These are phyloP conservation scores for Lasaia peninsularis DNA, from an alignment of 1,140 invertebrate species.

Conservation along the genomic window DNA sequence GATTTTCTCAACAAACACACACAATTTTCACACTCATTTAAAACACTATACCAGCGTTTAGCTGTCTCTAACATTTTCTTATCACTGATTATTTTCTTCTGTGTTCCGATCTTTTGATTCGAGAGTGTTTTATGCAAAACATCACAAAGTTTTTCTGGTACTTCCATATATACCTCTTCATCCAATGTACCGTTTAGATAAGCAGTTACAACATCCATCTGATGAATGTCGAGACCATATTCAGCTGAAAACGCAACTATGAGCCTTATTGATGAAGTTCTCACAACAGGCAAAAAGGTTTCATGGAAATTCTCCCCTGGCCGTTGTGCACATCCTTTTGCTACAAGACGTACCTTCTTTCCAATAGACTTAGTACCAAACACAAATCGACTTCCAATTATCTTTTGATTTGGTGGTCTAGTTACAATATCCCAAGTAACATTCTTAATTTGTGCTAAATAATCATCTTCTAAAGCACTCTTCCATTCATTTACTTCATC, in stretches of 20 bases:
- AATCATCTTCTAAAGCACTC: conserved; percentile 30
- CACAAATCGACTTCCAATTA: conserved; percentile 24
- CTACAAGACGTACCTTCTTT: conserved; percentile 27
- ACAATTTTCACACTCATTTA: conserved; percentile 24
- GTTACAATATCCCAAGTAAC: conserved; percentile 27
- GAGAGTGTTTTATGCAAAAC: conserved; percentile 21
- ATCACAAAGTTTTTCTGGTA: background rate
- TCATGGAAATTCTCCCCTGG: conserved; percentile 35
- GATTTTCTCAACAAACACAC: conserved; percentile 28
- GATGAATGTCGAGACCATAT: conserved; percentile 26
- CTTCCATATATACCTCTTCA: conserved; percentile 3
- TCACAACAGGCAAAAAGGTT: conserved; percentile 1
- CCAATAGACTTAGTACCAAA: conserved; percentile 19
- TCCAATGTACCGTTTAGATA: conserved; percentile 31
- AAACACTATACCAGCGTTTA: background rate
- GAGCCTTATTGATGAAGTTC: conserved; percentile 13
- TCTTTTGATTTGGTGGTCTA: conserved; percentile 26
- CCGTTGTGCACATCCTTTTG: conserved; percentile 29
- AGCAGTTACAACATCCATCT: conserved; percentile 32
- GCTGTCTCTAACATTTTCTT: background rate
- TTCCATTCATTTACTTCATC: conserved; percentile 20
- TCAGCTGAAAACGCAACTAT: conserved; percentile 29
- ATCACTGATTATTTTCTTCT: background rate
- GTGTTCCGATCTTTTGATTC: conserved; percentile 24
- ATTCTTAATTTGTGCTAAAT: conserved; percentile 30